Base-by-base conservation (phyloP, 2,113 vertebrate genomes). In the Neolamprologus sp. region DNA sequence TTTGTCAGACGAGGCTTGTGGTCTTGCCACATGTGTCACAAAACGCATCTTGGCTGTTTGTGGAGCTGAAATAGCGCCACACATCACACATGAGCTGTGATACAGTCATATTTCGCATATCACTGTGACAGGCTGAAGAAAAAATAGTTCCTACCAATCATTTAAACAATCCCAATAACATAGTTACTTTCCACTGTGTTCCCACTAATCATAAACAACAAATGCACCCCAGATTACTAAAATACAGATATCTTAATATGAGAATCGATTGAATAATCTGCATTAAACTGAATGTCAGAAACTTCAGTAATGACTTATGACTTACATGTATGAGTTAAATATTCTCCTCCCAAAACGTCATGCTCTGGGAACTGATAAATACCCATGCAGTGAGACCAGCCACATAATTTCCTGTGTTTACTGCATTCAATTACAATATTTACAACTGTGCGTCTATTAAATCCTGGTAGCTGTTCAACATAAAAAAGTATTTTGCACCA, bases 341-440 rank as follows among this genome's bases (percentile, higher is more conserved):
- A 57, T 57, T 57, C 23, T 57, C 54, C 12, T 57, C 12, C 12
- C 54, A 57, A 57, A 26, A 26, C 54, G 0, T 57, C 23, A 57
- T 26, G 4, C 23, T 57, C 3, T 57, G 54, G 54, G 0, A 57
- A 57, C 23, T 28, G 23, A 57, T 26, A 5, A 57, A 28, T 57
- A 28, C 12, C 4, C 8, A 2, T 57, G 58, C 58, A 33, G 28
- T 19, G 2, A 63, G 16, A 0, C 28, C 58, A 63, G 58, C 0
- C 58, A 63, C 58, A 63, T 0, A 4, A 19, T 63, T 63, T 0
- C 58, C 5, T 4, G 26, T 16, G 8, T 63, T 33, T 63, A 33
- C 9, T 2, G 3, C 12, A 63, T 63, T 63, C 28, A 63, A 4
- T 33, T 19, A 0, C 58, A 33, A 33, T 0, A 63, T 63, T 63